phyloP scores from a whole-genome alignment of 2,797 vertebrate species.

The Stomatorhinus walkeri region DNA sequence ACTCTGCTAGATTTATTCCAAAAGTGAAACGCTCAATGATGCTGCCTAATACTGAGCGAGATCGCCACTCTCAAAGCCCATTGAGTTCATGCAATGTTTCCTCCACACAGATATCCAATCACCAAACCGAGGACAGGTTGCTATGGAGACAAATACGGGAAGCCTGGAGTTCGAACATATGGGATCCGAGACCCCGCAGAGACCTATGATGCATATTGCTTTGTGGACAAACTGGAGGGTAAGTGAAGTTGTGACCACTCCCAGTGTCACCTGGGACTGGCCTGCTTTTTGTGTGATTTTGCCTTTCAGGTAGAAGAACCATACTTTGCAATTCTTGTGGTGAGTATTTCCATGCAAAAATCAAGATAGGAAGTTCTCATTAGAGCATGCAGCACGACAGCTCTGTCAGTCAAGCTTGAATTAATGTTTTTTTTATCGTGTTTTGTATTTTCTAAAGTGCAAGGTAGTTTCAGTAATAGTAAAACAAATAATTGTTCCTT shows the following conservation, averaged over 20 bases:
- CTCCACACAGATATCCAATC: constrained; percentile 75
- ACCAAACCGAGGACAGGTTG: constrained; percentile 74
- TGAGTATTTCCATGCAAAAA: neutral
- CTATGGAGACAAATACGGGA: constrained; percentile 69
- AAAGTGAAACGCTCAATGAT: neutral
- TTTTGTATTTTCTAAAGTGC: neutral
- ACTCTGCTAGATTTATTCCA: neutral
- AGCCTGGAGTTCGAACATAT: constrained; percentile 79
- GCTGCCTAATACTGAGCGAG: neutral
- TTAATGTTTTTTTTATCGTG: neutral
- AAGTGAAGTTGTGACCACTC: constrained; percentile 35
- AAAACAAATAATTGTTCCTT: neutral
- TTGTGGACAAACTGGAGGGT: constrained; percentile 75
- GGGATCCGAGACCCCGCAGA: constrained; percentile 69
- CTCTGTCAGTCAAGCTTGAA: neutral
- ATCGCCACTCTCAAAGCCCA: neutral
- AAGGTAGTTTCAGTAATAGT: neutral
- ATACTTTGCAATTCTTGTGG: neutral
- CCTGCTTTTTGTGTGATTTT: neutral
- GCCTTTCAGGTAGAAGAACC: neutral
- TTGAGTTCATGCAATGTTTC: neutral
- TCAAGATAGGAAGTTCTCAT: neutral
- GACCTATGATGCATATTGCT: constrained; percentile 86
- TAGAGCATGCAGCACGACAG: neutral
- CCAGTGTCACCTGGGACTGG: neutral